phyloP scores from a whole-genome alignment of 2,888 invertebrate species.

The Andrena camellia region DNA sequence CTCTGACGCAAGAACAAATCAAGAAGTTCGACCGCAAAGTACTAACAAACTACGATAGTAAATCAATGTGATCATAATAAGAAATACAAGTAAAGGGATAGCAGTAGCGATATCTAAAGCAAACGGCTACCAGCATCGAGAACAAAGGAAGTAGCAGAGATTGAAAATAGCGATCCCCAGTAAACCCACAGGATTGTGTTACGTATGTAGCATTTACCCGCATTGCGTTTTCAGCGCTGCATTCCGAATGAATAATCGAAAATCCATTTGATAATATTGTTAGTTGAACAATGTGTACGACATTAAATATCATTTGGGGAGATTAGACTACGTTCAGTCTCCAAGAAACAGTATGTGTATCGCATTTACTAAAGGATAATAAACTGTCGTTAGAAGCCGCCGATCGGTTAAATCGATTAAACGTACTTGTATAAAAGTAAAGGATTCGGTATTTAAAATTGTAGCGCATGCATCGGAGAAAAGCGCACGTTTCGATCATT shows the following conservation, averaged over 20 bases:
- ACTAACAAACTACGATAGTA: background rate
- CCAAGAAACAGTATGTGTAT: conserved; percentile 45
- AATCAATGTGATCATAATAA: background rate
- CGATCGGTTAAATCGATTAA: conserved; percentile 10
- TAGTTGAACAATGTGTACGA: conserved; percentile 1
- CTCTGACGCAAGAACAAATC: background rate
- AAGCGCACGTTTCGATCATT: conserved; percentile 21
- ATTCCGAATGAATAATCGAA: conserved; percentile 14
- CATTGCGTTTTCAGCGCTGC: background rate
- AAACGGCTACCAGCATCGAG: conserved; percentile 1
- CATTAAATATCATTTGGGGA: conserved; percentile 28
- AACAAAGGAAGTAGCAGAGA: background rate
- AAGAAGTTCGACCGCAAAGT: background rate
- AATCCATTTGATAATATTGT: background rate
- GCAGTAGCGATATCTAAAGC: conserved; percentile 2
- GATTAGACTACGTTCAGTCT: conserved; percentile 57
- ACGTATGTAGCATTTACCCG: conserved; percentile 10
- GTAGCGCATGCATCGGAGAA: conserved; percentile 21
- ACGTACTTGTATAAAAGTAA: conserved; percentile 39
- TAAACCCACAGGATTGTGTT: conserved; percentile 1
- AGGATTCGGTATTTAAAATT: conserved; percentile 10
- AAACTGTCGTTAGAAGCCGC: conserved; percentile 42
- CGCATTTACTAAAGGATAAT: conserved; percentile 48
- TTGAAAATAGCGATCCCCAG: conserved; percentile 24
- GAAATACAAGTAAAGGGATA: conserved; percentile 7